Evolutionary conservation across 2,888 invertebrate species (phyloP).

Genomic region (Oasisia sp.): DNA sequence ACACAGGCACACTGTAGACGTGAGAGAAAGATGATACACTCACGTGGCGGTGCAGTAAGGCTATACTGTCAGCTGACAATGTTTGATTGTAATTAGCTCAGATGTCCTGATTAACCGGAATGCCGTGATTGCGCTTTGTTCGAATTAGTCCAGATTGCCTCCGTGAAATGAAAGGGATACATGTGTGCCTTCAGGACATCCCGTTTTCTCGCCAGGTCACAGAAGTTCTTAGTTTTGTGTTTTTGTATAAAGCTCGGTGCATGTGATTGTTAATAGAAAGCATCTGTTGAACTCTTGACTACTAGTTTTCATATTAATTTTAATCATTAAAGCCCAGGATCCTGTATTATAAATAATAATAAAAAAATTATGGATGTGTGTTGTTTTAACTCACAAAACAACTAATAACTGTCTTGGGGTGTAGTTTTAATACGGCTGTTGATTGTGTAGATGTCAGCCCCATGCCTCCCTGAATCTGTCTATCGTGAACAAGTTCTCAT

Average conservation of each 20-base stretch:
- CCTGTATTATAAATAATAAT: background rate
- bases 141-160: background rate
- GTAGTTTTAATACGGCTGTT: background rate
- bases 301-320: background rate
- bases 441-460: background rate
- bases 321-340: background rate
- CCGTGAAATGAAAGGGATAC: background rate
- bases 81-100: slow-evolving; percentile 10
- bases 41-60: background rate
- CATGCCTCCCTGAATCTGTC: background rate
- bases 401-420: background rate
- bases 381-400: background rate
- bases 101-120: background rate
- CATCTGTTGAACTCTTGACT: background rate
- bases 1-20: background rate
- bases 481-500: background rate
- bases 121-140: background rate
- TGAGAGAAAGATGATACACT: background rate
- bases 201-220: background rate
- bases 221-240: background rate
- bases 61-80: background rate
- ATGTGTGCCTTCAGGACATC: background rate
- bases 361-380: too few species aligned
- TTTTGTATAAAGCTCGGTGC: background rate
- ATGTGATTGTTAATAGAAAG: background rate